Conservation (phyloP, 2,888 invertebrate genomes). For the Muschampia plurimacula region DNA sequence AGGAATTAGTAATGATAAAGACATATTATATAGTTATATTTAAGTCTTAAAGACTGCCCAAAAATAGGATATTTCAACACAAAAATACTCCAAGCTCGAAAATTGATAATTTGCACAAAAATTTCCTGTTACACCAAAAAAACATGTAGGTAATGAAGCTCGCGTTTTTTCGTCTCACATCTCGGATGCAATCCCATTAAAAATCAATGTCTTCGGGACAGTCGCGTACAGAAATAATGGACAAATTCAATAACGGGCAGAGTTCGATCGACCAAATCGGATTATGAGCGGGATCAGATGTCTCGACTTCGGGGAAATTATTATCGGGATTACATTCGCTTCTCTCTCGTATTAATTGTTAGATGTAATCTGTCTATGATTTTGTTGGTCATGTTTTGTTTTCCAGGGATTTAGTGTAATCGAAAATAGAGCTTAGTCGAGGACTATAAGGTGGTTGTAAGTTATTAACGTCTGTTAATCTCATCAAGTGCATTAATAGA, state of each 20-base stretch:
- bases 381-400: slow-evolving; percentile 40
- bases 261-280: slow-evolving; percentile 82
- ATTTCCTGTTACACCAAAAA: slow-evolving; percentile 9
- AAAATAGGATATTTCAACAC: too few species aligned
- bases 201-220: slow-evolving; percentile 73
- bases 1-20: too few species aligned
- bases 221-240: slow-evolving; percentile 73
- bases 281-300: slow-evolving; percentile 81
- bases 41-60: too few species aligned
- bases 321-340: slow-evolving; percentile 67
- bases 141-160: not conserved
- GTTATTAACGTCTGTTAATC: not conserved
- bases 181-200: slow-evolving; percentile 65
- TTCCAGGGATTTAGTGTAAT: slow-evolving; percentile 14
- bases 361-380: slow-evolving; percentile 52
- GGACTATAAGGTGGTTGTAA: not conserved
- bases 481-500: not conserved
- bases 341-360: slow-evolving; percentile 73
- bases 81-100: too few species aligned
- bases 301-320: slow-evolving; percentile 67
- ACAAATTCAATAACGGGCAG: slow-evolving; percentile 74
- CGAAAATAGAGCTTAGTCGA: slow-evolving; percentile 15
- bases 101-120: not conserved
- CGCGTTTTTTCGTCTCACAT: slow-evolving; percentile 21
- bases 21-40: too few species aligned